A percentile compares a stretch with the other conserved stretches of the same genome.
These are phyloP conservation scores for Adelphocoris suturalis DNA, from an alignment of 2,888 invertebrate species.

Conservation along the genomic window DNA sequence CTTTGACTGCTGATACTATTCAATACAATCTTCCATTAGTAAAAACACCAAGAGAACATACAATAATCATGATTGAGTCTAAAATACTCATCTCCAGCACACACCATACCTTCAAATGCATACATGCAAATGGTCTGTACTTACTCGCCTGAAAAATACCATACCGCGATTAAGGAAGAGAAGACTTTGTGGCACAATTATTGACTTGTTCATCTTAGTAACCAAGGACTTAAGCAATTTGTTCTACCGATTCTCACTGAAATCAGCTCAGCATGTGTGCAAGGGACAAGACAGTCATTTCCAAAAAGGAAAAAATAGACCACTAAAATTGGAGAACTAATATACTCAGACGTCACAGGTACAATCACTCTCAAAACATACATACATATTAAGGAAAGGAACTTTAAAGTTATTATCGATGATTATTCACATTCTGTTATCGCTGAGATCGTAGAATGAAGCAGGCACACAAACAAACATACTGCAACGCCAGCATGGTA, in stretches of 20 bases:
- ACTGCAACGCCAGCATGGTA: not conserved
- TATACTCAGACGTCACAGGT: not conserved
- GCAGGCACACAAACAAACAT: not conserved
- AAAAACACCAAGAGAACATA: not conserved
- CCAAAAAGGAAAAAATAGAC: not conserved
- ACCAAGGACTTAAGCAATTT: slow-evolving; percentile 8
- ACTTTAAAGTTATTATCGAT: not conserved
- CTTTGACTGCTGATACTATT: slow-evolving; percentile 46
- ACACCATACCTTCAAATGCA: not conserved
- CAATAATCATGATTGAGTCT: not conserved
- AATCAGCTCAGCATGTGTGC: not conserved
- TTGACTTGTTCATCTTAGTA: not conserved
- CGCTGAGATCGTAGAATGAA: slow-evolving; percentile 14
- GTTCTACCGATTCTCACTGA: not conserved
- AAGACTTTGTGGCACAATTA: not conserved
- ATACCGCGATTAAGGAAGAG: not conserved
- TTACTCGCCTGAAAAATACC: not conserved
- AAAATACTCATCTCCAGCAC: not conserved
- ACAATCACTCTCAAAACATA: not conserved
- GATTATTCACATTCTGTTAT: slow-evolving; percentile 28
- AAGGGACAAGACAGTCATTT: not conserved
- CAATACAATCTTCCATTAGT: slow-evolving; percentile 56
- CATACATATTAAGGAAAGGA: not conserved
- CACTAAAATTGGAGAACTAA: slow-evolving; percentile 33
- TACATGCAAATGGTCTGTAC: slow-evolving; percentile 15